Evolutionary conservation across 2,888 invertebrate species (phyloP).

Genomic region (Smittia sp.): DNA sequence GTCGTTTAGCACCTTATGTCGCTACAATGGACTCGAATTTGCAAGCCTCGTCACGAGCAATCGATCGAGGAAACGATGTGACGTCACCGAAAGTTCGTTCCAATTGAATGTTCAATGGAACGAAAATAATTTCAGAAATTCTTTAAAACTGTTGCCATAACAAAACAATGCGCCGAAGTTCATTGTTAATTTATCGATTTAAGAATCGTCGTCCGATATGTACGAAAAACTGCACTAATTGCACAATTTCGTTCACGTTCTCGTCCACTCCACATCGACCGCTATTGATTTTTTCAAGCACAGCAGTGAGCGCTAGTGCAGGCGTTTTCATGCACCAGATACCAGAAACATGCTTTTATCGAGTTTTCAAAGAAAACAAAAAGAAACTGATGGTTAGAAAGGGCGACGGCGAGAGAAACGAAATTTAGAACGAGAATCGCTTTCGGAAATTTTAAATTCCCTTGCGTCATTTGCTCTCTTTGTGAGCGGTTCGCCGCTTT

Average conservation of each 20-base stretch:
- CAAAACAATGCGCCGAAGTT: background rate
- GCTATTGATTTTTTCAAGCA: constrained; percentile 5
- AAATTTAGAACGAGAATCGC: background rate
- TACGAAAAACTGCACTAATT: background rate
- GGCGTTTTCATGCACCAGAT: constrained; percentile 15
- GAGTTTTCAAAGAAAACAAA: background rate
- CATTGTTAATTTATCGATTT: constrained; percentile 12
- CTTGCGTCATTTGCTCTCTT: background rate
- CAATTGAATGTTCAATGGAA: too few species aligned
- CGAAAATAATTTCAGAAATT: too few species aligned
- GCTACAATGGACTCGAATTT: too few species aligned
- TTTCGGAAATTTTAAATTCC: background rate
- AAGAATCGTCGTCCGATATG: background rate
- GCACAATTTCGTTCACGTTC: background rate
- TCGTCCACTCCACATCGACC: background rate
- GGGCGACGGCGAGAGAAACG: too few species aligned
- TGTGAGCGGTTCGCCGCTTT: background rate
- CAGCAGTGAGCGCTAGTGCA: background rate
- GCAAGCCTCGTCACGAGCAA: too few species aligned
- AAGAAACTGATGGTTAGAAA: background rate
- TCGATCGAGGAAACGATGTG: too few species aligned
- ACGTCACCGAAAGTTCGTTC: too few species aligned
- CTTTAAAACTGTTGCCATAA: background rate
- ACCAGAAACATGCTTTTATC: background rate
- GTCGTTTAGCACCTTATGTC: background rate